Conservation (phyloP, 1,140 invertebrate genomes). For the Scaptomyza pallida region DNA sequence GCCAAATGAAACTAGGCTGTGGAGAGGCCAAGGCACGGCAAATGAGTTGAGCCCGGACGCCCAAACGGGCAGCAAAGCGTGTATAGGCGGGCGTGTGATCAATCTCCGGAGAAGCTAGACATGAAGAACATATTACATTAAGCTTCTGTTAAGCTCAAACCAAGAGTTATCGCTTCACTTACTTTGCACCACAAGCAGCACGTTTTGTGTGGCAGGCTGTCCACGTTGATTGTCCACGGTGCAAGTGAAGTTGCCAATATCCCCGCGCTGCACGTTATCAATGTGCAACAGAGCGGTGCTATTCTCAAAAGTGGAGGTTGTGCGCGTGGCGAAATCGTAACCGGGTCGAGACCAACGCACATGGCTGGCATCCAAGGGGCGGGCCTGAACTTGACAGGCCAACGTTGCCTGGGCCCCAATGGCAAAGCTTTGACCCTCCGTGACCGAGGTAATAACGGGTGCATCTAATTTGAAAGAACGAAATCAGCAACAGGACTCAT, state of each 20-base stretch:
- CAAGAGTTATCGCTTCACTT: slow-evolving; percentile 83
- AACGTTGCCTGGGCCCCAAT: slow-evolving; percentile 92
- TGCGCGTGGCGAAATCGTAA: slow-evolving; percentile 88
- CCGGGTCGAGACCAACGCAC: slow-evolving; percentile 92
- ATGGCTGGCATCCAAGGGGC: slow-evolving; percentile 92
- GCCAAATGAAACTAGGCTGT: slow-evolving; percentile 93
- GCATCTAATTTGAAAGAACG: slow-evolving; percentile 47
- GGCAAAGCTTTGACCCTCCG: slow-evolving; percentile 89
- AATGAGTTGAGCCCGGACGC: slow-evolving; percentile 90
- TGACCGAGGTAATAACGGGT: slow-evolving; percentile 90
- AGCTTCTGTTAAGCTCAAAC: background rate
- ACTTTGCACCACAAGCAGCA: slow-evolving; percentile 92
- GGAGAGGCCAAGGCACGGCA: slow-evolving; percentile 93
- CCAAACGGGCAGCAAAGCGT: slow-evolving; percentile 94
- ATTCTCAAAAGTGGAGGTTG: slow-evolving; percentile 89
- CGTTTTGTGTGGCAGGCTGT: slow-evolving; percentile 86
- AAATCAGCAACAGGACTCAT: background rate
- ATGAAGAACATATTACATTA: background rate
- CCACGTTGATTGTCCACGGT: slow-evolving; percentile 96
- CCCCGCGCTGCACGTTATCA: slow-evolving; percentile 89
- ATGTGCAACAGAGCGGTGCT: slow-evolving; percentile 92
- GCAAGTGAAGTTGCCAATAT: slow-evolving; percentile 95
- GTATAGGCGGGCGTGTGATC: slow-evolving; percentile 90
- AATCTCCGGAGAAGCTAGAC: slow-evolving; percentile 93
- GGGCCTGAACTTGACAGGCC: slow-evolving; percentile 93